These are phyloP conservation scores for Aptenodytes patagonicus DNA, from an alignment of 2,113 vertebrate species.

Conservation along the genomic window DNA sequence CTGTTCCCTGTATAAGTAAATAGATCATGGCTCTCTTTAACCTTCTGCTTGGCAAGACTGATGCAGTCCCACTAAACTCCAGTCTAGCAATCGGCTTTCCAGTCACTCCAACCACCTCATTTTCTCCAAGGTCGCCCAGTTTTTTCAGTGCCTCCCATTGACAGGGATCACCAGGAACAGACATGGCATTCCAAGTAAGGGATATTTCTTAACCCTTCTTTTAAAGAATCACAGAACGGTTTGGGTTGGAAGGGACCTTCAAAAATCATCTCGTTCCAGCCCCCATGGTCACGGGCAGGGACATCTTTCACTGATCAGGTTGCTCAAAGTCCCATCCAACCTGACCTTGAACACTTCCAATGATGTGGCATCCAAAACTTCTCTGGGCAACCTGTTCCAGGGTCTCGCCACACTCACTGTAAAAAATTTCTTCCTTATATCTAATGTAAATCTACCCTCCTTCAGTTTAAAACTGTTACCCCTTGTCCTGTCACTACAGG, in stretches of 20 bases:
- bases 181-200: not conserved
- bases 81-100: not conserved
- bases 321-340: not conserved
- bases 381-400: not conserved
- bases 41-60: not conserved
- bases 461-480: not conserved
- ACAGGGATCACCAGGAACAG: not conserved
- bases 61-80: not conserved
- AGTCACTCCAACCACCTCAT: not conserved
- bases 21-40: not conserved
- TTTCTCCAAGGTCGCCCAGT: not conserved
- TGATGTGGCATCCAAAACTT: not conserved
- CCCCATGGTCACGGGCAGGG: not conserved
- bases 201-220: not conserved
- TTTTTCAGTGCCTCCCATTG: not conserved
- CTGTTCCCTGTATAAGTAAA: not conserved
- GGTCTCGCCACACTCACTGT: not conserved
- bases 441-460: not conserved
- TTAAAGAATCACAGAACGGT: not conserved
- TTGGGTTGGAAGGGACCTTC: not conserved
- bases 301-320: not conserved
- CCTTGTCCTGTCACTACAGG: not conserved
- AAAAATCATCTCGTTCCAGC: not conserved
- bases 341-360: not conserved
- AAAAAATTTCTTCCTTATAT: not conserved